Base-by-base conservation (phyloP, 2,113 vertebrate species). In the Oreocharis arfaki region DNA sequence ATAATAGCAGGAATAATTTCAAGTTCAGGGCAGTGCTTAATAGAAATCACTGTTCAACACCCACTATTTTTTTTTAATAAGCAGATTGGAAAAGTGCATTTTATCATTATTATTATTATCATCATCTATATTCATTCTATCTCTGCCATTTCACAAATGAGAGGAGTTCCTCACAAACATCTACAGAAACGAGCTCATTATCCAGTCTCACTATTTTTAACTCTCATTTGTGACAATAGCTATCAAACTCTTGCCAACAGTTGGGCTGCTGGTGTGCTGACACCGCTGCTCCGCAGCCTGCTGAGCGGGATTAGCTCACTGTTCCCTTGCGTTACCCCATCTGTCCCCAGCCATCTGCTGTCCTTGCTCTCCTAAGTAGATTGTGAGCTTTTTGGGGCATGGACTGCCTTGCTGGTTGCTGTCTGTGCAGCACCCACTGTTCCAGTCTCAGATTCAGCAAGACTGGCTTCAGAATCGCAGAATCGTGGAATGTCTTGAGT, bases 151-250 rank as follows among this genome's bases (percentile, higher is more conserved):
- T 81, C 90, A 80, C 79, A 92, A 95, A 96, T 92, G 91, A 96
- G 96, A 97, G 93, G 95, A 96, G 94, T 93, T 96, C 89, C 95
- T 96, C 93, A 87, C 91, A 97, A 97, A 97, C 93, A 97, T 96
- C 96, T 86, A 84, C 94, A 93, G 93, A 93, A 90, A 80, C 73
- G 68, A 95, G 95, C 94, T 96, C 95, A 96, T 96, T 96, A 96
- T 95, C 94, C 93, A 91, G 86, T 90, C 91, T 95, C 44, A 76
- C 95, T 97, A 95, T 97, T 97, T 96, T 96, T 92, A 97, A 95
- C 95, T 95, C 91, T 81, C 94, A 87, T 97, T 97, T 96, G 77
- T 97, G 95, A 96, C 96, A 97, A 97, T 96, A 96, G 93, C 93
- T 92, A 81, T 95, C 93, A 84, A 69, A 93, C 79, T 77, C 91